Base-by-base conservation (phyloP, 2,113 vertebrate genomes). In the Neopipo cinnamomea region DNA sequence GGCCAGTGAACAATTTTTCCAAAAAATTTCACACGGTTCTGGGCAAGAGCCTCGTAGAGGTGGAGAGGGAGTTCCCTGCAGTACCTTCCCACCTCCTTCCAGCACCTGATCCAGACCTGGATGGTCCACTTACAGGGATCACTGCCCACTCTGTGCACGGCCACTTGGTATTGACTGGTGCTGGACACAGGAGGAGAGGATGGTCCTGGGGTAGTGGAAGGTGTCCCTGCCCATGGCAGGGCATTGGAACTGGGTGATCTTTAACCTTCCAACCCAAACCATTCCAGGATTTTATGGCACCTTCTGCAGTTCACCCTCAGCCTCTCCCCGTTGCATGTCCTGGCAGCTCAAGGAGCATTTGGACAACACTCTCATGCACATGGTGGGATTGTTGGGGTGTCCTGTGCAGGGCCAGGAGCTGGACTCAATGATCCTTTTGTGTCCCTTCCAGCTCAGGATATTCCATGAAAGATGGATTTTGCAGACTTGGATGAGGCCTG, bases 321-420 rank as follows among this genome's bases (percentile, higher is more conserved):
- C 58, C 33, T 83, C 23, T 70, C 24, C 53, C 31, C 1, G 0
- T 5, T 0, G 0, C 17, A 17, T 0, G 0, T 80, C 63, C 84
- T 65, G 46, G 50, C 17, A 31, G 66, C 14, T 14, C 62, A 22
- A 22, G 71, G 62, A 35, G 39, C 0, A 1, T 41, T 55, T 55
- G 88, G 30, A 47, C 17, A 62, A 5, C 1, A 1, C 16, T 22
- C 28, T 35, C 13, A 61, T 70, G 47, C 30, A 35, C 21, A 27
- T 31, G 47, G 30, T 25, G 70, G n/a, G 24, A 47, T 25, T 55
- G 21, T 8, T 83, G 79, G 30, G 71, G 47, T 82, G 47, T 19
- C 20, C 63, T 83, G 55, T 47, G 62, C 63, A 83, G 79, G 71
- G 11, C 9, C 39, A 62, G 62, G 47, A 6, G 20, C 1, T 47